A percentile compares a stretch with the other conserved stretches of the same genome.
These are phyloP conservation scores for Tinamus guttatus DNA, from an alignment of 2,113 vertebrate genomes.

Conservation along the genomic window DNA sequence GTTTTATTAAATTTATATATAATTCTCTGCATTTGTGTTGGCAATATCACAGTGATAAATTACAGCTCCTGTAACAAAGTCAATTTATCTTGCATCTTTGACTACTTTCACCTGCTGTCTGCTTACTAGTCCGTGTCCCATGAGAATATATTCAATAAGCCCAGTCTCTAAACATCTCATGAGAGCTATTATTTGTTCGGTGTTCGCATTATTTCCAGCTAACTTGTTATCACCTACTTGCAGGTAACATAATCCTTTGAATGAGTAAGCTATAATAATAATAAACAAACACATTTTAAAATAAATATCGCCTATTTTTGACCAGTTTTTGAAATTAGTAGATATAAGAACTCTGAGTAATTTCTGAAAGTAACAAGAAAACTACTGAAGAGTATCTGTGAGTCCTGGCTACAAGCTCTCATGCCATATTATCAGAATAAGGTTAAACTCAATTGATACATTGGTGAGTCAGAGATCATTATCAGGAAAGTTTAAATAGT, in stretches of 20 bases:
- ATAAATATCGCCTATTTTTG: neutral
- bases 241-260: neutral
- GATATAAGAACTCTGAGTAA: neutral
- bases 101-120: neutral
- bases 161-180: neutral
- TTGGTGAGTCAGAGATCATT: neutral
- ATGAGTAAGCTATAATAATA: neutral
- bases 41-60: conserved; percentile 27
- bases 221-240: neutral
- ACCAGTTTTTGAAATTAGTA: neutral
- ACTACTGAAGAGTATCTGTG: neutral
- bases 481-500: neutral
- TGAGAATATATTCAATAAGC: neutral
- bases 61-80: neutral
- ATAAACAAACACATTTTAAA: neutral
- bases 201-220: neutral
- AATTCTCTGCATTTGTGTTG: neutral
- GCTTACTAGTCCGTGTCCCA: neutral
- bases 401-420: neutral
- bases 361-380: neutral
- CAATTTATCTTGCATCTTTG: neutral
- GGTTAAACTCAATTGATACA: neutral
- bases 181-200: neutral
- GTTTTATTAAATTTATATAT: conserved; percentile 28
- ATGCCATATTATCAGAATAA: neutral